Conservation (phyloP, 2,113 vertebrate species). For the Heterotis niloticus region DNA sequence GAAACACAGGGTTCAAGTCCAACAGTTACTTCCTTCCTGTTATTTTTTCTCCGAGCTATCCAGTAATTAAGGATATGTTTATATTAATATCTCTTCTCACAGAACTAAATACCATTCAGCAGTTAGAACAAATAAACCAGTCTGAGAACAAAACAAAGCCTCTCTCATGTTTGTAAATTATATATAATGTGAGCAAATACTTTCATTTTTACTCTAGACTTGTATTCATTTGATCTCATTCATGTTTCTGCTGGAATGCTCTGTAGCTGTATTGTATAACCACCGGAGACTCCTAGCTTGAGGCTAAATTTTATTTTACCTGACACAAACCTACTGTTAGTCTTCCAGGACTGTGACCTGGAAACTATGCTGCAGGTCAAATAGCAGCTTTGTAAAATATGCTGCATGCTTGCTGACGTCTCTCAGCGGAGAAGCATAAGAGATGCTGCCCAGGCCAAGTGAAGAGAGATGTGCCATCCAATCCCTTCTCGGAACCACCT, state of each 20-base stretch:
- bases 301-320: not conserved
- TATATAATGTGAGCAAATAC: not conserved
- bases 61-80: not conserved
- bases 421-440: constrained; percentile 38
- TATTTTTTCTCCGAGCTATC: not conserved
- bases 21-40: not conserved
- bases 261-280: too few species aligned
- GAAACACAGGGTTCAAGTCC: not conserved
- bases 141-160: not conserved
- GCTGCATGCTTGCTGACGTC: constrained; percentile 22
- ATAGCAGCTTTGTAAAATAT: constrained; percentile 34
- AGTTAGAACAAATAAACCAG: not conserved
- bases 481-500: constrained; percentile 43
- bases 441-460: constrained; percentile 43
- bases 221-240: not conserved
- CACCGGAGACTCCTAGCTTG: not conserved
- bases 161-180: not conserved
- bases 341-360: constrained; percentile 15
- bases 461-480: constrained; percentile 42
- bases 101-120: not conserved
- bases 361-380: constrained; percentile 38
- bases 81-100: not conserved
- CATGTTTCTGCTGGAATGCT: not conserved
- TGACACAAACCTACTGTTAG: constrained; percentile 19
- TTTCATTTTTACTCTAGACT: too few species aligned